These are phyloP conservation scores for Psylliodes chrysocephalus DNA, from an alignment of 2,888 invertebrate genomes.

Conservation along the genomic window DNA sequence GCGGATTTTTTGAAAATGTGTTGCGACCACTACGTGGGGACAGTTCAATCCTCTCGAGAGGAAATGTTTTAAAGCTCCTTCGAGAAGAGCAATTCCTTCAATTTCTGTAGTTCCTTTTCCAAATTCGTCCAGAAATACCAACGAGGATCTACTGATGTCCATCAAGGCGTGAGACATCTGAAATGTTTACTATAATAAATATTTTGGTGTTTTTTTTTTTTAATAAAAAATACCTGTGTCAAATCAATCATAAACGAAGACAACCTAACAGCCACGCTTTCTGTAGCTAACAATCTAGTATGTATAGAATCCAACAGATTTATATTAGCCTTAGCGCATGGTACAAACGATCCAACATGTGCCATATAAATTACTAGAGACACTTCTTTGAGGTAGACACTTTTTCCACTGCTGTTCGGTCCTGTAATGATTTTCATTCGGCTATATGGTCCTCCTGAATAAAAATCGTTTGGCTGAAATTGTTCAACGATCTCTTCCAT, in stretches of 20 bases:
- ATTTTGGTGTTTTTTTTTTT: background rate
- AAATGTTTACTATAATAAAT: slow-evolving; percentile 30
- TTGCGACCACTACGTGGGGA: slow-evolving; percentile 81
- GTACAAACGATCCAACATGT: slow-evolving; percentile 90
- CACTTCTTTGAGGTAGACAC: slow-evolving; percentile 87
- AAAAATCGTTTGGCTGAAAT: slow-evolving; percentile 80
- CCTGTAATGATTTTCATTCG: slow-evolving; percentile 85
- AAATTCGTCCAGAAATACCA: slow-evolving; percentile 90
- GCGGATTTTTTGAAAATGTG: slow-evolving; percentile 78
- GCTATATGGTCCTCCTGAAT: slow-evolving; percentile 68
- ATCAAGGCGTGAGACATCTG: slow-evolving; percentile 79
- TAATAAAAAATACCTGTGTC: slow-evolving; percentile 72
- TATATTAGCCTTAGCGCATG: slow-evolving; percentile 79
- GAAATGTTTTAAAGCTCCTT: slow-evolving; percentile 76
- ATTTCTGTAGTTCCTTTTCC: slow-evolving; percentile 83
- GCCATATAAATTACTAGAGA: slow-evolving; percentile 85
- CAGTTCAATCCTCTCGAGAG: slow-evolving; percentile 67
- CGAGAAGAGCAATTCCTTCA: slow-evolving; percentile 81
- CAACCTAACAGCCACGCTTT: slow-evolving; percentile 81
- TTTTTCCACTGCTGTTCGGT: slow-evolving; percentile 93
- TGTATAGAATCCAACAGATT: slow-evolving; percentile 79
- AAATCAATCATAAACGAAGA: slow-evolving; percentile 89
- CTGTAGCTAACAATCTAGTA: slow-evolving; percentile 79
- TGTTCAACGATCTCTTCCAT: slow-evolving; percentile 72
- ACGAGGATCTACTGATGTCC: slow-evolving; percentile 72